A percentile compares a stretch with the other conserved stretches of the same genome.
Conservation (phyloP, 1,140 invertebrate species). For the Helicoverpa zea region DNA sequence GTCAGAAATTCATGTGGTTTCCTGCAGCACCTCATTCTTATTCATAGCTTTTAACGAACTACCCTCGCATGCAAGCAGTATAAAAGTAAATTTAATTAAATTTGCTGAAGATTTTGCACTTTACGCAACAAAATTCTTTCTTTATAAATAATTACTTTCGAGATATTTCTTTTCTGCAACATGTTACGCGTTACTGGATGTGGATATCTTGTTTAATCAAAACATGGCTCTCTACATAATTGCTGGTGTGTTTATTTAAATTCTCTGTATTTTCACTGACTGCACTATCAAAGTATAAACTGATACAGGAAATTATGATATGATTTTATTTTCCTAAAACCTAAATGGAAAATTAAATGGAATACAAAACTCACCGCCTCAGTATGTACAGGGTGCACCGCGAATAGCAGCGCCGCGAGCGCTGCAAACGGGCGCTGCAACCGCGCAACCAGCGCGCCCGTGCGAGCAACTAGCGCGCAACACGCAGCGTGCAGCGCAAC, state of each 20-base stretch:
- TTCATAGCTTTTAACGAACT: conserved; percentile 25
- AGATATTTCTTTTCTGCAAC: too few relatives aligned
- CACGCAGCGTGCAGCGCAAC: conserved; percentile 91
- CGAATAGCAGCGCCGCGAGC: conserved; percentile 92
- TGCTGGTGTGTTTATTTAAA: too few relatives aligned
- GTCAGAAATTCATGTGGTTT: conserved; percentile 23
- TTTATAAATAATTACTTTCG: too few relatives aligned
- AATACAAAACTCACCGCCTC: conserved; percentile 91
- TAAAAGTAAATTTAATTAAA: conserved; percentile 41
- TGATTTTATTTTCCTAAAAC: conserved; percentile 1
- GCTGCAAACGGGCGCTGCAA: conserved; percentile 90
- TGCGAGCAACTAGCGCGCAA: conserved; percentile 91
- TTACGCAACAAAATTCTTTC: conserved; percentile 15
- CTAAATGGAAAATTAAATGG: too few relatives aligned
- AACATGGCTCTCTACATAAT: too few relatives aligned
- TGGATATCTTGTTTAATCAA: too few relatives aligned
- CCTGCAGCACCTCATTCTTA: conserved; percentile 26
- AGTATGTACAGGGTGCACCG: conserved; percentile 96
- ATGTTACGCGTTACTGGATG: too few relatives aligned
- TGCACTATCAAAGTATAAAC: too few relatives aligned
- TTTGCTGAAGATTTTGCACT: conserved; percentile 11
- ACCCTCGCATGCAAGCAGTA: conserved; percentile 11
- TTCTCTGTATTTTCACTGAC: too few relatives aligned
- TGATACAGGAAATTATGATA: too few relatives aligned
- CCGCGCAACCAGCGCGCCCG: conserved; percentile 89